Evolutionary conservation across 2,113 vertebrate species (phyloP).

Genomic region (Equus przewalskii): DNA sequence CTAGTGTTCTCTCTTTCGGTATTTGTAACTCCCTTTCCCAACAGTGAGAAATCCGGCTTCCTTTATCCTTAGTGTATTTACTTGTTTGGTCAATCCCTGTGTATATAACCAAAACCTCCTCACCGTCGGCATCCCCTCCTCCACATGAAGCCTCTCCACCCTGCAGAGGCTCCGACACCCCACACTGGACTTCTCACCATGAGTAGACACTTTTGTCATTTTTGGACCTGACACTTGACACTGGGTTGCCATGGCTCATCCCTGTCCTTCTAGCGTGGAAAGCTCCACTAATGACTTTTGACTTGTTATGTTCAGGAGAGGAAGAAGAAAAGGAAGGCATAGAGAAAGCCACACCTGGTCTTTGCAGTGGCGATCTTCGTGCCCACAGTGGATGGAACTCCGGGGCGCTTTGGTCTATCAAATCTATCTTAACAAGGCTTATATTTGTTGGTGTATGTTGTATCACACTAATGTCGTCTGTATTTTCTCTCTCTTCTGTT

Average conservation of each 20-base stretch:
- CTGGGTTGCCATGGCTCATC: not conserved
- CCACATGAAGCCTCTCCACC: fast-evolving
- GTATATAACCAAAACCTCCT: fast-evolving
- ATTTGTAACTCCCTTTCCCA: not conserved
- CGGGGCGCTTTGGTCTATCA: no score
- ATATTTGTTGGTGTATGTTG: no score
- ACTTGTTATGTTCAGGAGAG: not conserved
- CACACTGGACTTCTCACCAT: not conserved
- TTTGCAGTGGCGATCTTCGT: not conserved
- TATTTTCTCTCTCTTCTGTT: not conserved
- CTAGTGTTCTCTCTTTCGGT: not conserved
- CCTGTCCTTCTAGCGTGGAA: not conserved
- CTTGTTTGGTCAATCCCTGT: not conserved
- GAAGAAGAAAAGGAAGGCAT: not conserved
- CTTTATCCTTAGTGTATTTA: no score
- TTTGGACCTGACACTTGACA: not conserved
- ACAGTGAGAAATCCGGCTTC: not conserved
- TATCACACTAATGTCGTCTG: fast-evolving
- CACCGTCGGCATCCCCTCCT: fast-evolving
- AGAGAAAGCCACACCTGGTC: fast-evolving
- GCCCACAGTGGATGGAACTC: not conserved
- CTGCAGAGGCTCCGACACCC: not conserved
- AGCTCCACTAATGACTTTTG: not conserved
- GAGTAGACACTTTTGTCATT: not conserved
- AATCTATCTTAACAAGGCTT: not conserved